Evolutionary conservation across 2,113 vertebrate species (phyloP).

Genomic region (Excalfactoria chinensis): DNA sequence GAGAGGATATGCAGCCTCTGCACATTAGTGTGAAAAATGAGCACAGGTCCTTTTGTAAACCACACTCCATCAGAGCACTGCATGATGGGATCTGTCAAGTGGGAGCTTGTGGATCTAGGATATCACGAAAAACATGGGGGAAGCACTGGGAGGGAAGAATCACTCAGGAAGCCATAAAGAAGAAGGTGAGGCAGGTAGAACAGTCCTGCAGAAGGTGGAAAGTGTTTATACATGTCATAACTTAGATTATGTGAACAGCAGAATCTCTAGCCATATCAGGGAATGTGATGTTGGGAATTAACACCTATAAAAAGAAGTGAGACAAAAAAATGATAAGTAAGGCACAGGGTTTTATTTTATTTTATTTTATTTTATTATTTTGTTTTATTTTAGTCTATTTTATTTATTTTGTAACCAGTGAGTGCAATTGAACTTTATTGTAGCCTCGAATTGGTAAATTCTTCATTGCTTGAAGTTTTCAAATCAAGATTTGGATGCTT

Average conservation of each 20-base stretch:
- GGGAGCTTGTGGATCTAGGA: neutral
- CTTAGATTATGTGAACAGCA: neutral
- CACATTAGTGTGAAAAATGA: neutral
- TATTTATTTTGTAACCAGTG: neutral
- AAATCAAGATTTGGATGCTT: slow-evolving; percentile 35
- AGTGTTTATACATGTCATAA: neutral
- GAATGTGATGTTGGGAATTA: neutral
- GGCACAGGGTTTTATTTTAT: too few species aligned
- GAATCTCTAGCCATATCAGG: neutral
- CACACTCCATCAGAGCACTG: neutral
- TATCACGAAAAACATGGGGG: neutral
- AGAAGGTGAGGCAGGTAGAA: neutral
- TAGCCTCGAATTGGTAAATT: neutral
- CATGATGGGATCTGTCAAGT: neutral
- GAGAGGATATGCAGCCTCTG: neutral
- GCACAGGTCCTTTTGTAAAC: fast-evolving
- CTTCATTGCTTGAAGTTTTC: slow-evolving; percentile 33
- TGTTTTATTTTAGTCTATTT: too few species aligned
- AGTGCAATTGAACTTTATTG: neutral
- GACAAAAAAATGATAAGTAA: neutral
- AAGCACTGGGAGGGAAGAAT: neutral
- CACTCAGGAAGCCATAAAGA: neutral
- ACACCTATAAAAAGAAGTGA: neutral
- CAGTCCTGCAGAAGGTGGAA: neutral
- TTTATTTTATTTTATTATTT: too few species aligned